phyloP scores from a whole-genome alignment of 2,797 vertebrate genomes.

The Pseudopleuronectes americanus region DNA sequence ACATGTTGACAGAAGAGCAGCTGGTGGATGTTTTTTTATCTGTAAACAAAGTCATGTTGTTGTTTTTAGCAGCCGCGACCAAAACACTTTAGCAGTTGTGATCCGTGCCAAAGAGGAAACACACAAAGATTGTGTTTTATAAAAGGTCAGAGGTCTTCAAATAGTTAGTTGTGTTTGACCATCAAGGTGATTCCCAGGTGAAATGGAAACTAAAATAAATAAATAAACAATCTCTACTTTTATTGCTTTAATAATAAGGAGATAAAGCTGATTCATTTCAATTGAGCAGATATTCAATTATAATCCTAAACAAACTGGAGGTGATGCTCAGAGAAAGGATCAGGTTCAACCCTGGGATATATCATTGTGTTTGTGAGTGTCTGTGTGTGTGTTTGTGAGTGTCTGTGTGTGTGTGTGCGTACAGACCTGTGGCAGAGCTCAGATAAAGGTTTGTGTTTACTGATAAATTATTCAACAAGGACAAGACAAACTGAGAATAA shows the following conservation, averaged over 20 bases:
- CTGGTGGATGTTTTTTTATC: background rate
- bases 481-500: slow-evolving; percentile 63
- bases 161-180: too few species aligned
- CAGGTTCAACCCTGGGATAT: too few species aligned
- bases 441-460: slow-evolving; percentile 58
- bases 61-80: background rate
- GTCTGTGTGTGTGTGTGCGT: background rate
- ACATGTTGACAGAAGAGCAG: background rate
- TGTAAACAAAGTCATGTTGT: slow-evolving; percentile 1
- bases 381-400: background rate
- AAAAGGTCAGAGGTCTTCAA: too few species aligned
- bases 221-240: too few species aligned
- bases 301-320: background rate
- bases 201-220: too few species aligned
- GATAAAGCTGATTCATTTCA: too few species aligned
- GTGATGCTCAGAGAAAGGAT: background rate
- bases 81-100: background rate
- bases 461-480: slow-evolving; percentile 79
- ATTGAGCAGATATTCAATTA: too few species aligned
- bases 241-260: too few species aligned
- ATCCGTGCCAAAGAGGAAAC: too few species aligned
- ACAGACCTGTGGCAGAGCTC: slow-evolving; percentile 22
- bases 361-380: background rate
- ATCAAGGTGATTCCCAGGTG: too few species aligned
- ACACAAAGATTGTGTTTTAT: too few species aligned